Percentiles rank a stretch among this genome's conserved stretches.
Conservation (phyloP, 2,113 vertebrate species). For the Eurypyga helias region DNA sequence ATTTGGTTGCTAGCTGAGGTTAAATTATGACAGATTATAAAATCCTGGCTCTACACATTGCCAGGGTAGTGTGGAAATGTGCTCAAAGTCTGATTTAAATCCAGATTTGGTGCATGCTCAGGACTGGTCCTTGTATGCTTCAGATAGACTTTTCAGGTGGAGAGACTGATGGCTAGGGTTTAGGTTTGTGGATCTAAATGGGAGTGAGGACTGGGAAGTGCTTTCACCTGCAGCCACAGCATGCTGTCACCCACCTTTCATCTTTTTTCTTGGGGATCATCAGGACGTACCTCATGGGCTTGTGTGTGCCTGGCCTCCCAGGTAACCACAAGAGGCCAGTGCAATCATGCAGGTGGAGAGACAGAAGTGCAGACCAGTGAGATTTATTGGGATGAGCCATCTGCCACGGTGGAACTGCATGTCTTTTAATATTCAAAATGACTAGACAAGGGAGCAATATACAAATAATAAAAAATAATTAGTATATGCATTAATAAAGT, state of each 20-base stretch:
- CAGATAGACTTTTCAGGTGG: not conserved
- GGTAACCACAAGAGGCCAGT: not conserved
- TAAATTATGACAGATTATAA: not conserved
- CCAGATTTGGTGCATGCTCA: not conserved
- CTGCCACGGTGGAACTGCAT: not conserved
- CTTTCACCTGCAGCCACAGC: not conserved
- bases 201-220: accelerated
- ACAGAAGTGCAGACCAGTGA: not conserved
- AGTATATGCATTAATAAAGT: no score
- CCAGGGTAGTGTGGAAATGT: not conserved
- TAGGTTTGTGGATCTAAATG: not conserved
- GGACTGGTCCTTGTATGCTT: not conserved
- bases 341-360: accelerated
- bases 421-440: not conserved
- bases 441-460: not conserved
- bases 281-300: accelerated
- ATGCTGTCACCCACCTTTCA: not conserved
- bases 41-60: not conserved
- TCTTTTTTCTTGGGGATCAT: not conserved
- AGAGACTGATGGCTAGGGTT: not conserved
- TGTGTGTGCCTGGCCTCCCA: not conserved
- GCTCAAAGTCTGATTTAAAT: not conserved
- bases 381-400: not conserved
- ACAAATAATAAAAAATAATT: not conserved
- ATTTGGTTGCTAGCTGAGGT: no score